Evolutionary conservation across 35 echinoderm and acorn worm genomes (phyloP), one percentile per base, ranked within the genome.

Genomic region (Ophioderma brevispina): DNA sequence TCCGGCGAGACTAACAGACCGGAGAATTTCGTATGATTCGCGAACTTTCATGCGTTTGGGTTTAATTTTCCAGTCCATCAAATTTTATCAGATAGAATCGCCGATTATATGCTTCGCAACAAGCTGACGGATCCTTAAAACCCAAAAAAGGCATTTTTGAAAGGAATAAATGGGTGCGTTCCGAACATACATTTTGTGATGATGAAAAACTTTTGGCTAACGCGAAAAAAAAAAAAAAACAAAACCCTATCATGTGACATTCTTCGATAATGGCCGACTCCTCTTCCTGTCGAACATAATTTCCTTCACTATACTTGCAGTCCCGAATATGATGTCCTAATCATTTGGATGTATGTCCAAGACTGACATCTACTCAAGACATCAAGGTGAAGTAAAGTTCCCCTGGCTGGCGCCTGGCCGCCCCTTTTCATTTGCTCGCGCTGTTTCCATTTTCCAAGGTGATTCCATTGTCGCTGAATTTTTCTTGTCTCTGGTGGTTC

Each of bases 61-160:
- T 78, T 15, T 50, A 90, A 82, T 10, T 81, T 34, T 90, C n/a
- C n/a, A n/a, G n/a, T 90, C n/a, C 88, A 90, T 40, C 88, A 90
- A 59, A 90, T 90, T 55, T 79, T 90, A 14, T 79, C 88, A 8
- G 88, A 90, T 8, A 56, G 88, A 64, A n/a, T 82, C 34, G 78
- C 55, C 4, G 49, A 90, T 1, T 90, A 81, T 40, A 28, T 79
- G 21, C 32, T 90, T 36, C 17, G 31, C 14, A 90, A 90, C 33
- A 38, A 70, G 38, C 31, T 52, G 40, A 84, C 52, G 32, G 81
- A 84, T 35, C 39, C 39, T 8, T n/a, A 32, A 23, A 18, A 86
- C 84, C 17, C 84, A 86, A 39, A 86, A 86, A 32, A 32, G 55
- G n/a, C n/a, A 25, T 86, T 86, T 32, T 35, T 86, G 14, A 75